Evolutionary conservation across 2,113 vertebrate species (phyloP), one percentile per base, ranked within the genome.

Genomic region (Calyptommatus sinebrachiatus): DNA sequence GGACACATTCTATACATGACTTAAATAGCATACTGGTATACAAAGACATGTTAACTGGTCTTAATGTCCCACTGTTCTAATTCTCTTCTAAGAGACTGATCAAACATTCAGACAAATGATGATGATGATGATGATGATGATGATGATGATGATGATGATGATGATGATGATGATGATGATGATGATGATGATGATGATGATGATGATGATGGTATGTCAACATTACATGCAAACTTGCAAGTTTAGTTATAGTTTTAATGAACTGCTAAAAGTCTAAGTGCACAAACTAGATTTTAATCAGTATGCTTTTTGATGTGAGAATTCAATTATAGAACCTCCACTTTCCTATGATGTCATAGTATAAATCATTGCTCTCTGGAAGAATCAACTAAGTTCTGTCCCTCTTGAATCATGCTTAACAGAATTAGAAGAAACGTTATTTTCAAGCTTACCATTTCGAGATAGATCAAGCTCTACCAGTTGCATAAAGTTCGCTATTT

Each of bases 401-500:
- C 48, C 24, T 68, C 53, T 60, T 2, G 71, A 60, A 45, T n/a
- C 22, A 45, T 4, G 35, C 9, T 66, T 0, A 72, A 82, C 26
- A 31, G 2, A 74, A n/a, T 26, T 71, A 82, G 77, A 20, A 87
- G 77, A 82, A 81, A 45, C 35, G 7, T 77, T 29, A 71, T 66
- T 14, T 0, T 11, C n/a, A 29, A 41, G 73, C 92, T 94, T 92
- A 99, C 98, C 98, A 88, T 99, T 99, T 89, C 98, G 95, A 82
- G 98, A 99, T 78, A 99, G 93, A 71, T 99, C 98, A 45, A 99
- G 96, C 85, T 99, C 98, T 53, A 99, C 98, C 79, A 99, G 93
- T 90, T 99, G 96, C 96, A 98, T 98, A 89, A 99, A 98, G 95
- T 99, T 99, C 0, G 97, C 97, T 84, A 99, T 97, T 93, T 99